Evolutionary conservation across 2,888 invertebrate species (phyloP).

Genomic region (Drosophila subquinaria): DNA sequence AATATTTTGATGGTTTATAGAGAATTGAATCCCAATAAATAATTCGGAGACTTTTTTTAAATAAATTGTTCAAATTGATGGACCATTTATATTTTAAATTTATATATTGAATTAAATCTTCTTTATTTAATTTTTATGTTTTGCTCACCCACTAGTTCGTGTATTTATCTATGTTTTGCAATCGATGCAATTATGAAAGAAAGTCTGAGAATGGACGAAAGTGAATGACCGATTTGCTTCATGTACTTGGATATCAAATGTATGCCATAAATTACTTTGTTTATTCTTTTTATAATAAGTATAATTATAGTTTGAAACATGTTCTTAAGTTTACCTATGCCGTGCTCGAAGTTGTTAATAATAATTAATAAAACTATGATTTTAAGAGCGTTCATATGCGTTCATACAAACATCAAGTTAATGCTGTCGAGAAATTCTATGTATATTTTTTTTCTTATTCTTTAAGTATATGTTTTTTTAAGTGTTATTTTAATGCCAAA

Average conservation of each 20-base stretch:
- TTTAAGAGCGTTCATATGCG: background rate
- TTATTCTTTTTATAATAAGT: background rate
- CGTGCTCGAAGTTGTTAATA: background rate
- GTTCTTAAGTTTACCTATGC: background rate
- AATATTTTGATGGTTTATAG: too few relatives aligned
- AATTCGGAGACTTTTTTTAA: too few relatives aligned
- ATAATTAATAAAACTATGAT: background rate
- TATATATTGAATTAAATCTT: too few relatives aligned
- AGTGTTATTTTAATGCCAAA: too few relatives aligned
- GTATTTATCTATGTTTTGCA: background rate
- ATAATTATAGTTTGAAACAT: background rate
- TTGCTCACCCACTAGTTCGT: background rate
- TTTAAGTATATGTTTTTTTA: too few relatives aligned
- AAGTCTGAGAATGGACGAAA: background rate
- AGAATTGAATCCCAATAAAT: too few relatives aligned
- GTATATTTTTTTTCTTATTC: too few relatives aligned
- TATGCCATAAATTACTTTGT: constrained; percentile 4
- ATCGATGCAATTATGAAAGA: constrained; percentile 3
- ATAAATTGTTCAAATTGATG: too few relatives aligned
- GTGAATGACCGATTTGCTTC: constrained; percentile 15
- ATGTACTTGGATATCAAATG: background rate
- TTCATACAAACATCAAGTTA: background rate
- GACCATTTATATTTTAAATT: too few relatives aligned
- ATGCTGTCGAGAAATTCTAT: background rate
- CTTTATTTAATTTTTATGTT: too few relatives aligned